Evolutionary conservation across 2,888 invertebrate species (phyloP), one percentile per base, ranked within the genome.

Genomic region (Lacanobia wlatinum): DNA sequence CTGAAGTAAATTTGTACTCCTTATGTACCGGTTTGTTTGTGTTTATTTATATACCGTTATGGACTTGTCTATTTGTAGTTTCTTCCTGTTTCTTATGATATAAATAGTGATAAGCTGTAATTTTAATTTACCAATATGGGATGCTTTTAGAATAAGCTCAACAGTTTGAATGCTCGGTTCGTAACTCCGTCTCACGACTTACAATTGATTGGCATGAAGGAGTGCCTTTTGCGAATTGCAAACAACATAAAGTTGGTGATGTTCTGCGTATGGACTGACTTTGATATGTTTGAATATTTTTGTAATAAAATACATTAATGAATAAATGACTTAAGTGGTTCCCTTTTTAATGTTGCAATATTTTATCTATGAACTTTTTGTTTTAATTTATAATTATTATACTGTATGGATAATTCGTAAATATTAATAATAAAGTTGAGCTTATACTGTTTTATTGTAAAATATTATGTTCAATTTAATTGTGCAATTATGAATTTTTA

Each of bases 151-250:
- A 64, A 77, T 87, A 86, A 88, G 90, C 88, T 90, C 90, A 88
- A 90, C 88, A 71, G 82, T 88, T 85, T 80, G 72, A 75, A 83
- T 69, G 70, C 68, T 86, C 83, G 80, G 87, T 87, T 86, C 82
- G 74, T 76, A 75, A 70, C 70, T 62, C 82, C 78, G 80, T 74
- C 61, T 74, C 70, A 70, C 80, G 70, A 78, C 73, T 80, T 85
- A 73, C 80, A 66, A 76, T 89, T 91, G n/a, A 79, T 90, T 93
- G 91, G 91, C 91, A 90, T 91, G 81, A 87, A 89, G 92, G 92
- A 94, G 95, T 95, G 95, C 94, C 95, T 95, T 94, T 92, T 89
- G 92, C 90, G 88, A 90, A 89, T 88, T 87, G 88, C 90, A 89
- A 86, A 86, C 82, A 83, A 81, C 38, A 78, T 77, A 84, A 87